phyloP scores from a whole-genome alignment of 1,140 invertebrate genomes.

The Cyclina sinensis region DNA sequence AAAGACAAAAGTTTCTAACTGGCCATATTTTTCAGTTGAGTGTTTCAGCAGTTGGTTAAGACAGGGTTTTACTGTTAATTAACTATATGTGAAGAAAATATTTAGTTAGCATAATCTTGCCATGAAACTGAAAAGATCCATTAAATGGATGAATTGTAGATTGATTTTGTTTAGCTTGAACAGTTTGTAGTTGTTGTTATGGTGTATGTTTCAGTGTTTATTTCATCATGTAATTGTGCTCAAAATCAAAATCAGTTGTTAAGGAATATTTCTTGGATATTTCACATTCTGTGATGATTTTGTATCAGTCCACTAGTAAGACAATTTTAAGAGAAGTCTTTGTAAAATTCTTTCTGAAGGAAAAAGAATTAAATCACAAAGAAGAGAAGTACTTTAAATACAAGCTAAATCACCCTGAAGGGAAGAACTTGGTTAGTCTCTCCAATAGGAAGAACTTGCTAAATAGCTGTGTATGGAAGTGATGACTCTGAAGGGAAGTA shows the following conservation, averaged over 20 bases:
- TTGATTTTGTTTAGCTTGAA: not conserved
- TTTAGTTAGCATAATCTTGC: conserved; percentile 28
- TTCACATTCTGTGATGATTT: not conserved
- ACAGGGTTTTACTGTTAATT: not conserved
- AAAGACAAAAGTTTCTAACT: too few relatives aligned
- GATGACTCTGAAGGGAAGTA: too few relatives aligned
- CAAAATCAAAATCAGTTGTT: conserved; percentile 41
- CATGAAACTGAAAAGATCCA: conserved; percentile 28
- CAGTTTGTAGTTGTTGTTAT: not conserved
- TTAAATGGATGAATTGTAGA: conserved; percentile 14
- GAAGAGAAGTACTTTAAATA: too few relatives aligned
- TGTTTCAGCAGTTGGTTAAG: not conserved
- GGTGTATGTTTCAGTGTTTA: not conserved
- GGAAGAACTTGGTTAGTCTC: too few relatives aligned
- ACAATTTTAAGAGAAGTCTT: too few relatives aligned
- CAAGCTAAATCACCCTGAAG: too few relatives aligned
- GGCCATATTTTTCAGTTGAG: too few relatives aligned
- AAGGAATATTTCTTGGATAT: not conserved
- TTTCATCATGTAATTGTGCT: conserved; percentile 20
- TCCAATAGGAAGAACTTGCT: too few relatives aligned
- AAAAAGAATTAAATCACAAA: too few relatives aligned
- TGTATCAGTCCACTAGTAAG: too few relatives aligned
- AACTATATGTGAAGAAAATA: not conserved
- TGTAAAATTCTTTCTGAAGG: too few relatives aligned
- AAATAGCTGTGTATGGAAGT: too few relatives aligned